Base-by-base conservation (phyloP, 2,888 invertebrate species). In the Eilema sororculum region DNA sequence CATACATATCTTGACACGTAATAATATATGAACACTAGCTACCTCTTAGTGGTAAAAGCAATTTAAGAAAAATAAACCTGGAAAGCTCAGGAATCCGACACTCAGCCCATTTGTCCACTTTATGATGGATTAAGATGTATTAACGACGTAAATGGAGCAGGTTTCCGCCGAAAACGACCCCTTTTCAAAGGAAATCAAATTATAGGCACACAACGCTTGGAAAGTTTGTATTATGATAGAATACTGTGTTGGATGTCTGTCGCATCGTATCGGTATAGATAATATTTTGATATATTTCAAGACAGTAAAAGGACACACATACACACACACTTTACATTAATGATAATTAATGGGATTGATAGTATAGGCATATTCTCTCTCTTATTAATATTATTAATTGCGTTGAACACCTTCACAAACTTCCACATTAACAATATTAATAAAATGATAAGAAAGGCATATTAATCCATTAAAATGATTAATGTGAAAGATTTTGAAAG, bases 111-210 rank as follows among this genome's bases (percentile, higher is more conserved):
- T 80, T 80, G 77, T 77, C 79, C 81, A 66, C 28, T 28, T 33
- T 25, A 72, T 80, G 80, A 81, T 79, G 67, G 77, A 80, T 80
- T 68, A 79, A 77, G 80, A 80, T 71, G 70, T 74, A 78, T 79
- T 65, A 72, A 71, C 71, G 78, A 78, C 79, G 67, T 69, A 68
- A 79, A 78, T 68, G 73, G 72, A 69, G 61, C 61, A 65, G 62
- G 59, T 25, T 68, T 68, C 59, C 52, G 20, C 57, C 20, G 70
- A 58, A 65, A 69, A 30, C 28, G 61, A 68, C 67, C 74, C 72
- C 71, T 66, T 80, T 74, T 59, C 61, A 69, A 57, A 28, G 57
- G 33, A 52, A 62, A 62, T 37, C 62, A 60, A 65, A 69, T 69
- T 65, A 64, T 63, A 59, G 58, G 63, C 9, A 28, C n/a, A 64